Base-by-base conservation (phyloP, 2,888 invertebrate species). In the Aethes cnicana region DNA sequence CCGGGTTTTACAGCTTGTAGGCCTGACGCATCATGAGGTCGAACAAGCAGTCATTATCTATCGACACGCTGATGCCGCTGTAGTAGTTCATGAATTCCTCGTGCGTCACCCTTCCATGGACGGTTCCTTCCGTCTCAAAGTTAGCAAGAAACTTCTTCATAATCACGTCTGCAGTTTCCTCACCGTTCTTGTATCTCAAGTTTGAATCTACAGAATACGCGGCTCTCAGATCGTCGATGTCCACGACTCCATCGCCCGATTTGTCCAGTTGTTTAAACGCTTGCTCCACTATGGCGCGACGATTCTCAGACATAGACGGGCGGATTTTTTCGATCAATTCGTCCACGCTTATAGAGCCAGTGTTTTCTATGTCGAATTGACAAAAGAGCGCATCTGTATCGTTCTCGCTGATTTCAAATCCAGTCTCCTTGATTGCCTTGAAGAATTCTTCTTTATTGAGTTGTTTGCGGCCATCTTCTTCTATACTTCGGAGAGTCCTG, bases 21-120 rank as follows among this genome's bases (percentile, higher is more conserved):
- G 96, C 94, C 68, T 95, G 96, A 53, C 97, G 93, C 93, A 98
- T 96, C 95, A 98, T 96, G 56, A 98, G 90, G 81, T 98, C 97
- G 77, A 98, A 98, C 78, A 96, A 98, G 46, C 95, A 94, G 77
- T 98, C 98, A 59, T 94, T 95, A 77, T 98, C 98, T 63, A 98
- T 96, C 0, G 97, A 97, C 28, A 98, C 97, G 77, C 98, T 98
- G 61, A 98, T 95, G 9, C 95, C 96, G 50, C 95, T 92, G 87
- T 98, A 98, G 81, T 98, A 98, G 84, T 97, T 97, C 72, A 95
- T 84, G 69, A 98, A 98, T 81, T 98, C 98, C 63, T 98, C 97
- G 63, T 93, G 91, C 0, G 97, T 97, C 79, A 97, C 97, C 84
- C 91, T 92, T 64, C 96, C 96, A 77, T 97, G 96, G 7, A 90